Conservation (phyloP, 2,113 vertebrate genomes). For the Semicossyphus pulcher region DNA sequence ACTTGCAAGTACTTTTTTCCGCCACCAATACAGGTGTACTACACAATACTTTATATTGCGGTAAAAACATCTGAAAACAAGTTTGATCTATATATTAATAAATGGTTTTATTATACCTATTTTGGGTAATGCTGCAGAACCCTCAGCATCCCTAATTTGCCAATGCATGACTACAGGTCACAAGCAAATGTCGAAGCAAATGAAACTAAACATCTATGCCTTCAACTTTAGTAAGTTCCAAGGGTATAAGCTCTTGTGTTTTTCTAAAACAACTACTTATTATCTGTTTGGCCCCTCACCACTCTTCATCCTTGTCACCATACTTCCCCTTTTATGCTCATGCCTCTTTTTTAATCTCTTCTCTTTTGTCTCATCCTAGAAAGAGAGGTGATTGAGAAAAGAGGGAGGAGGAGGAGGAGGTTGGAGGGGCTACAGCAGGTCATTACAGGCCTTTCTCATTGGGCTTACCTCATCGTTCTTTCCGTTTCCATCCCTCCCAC, state of each 20-base stretch:
- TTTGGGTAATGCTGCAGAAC: no score
- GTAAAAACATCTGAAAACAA: no score
- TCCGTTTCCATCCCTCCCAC: constrained; percentile 70
- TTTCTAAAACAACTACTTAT: constrained; percentile 43
- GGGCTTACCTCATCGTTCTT: constrained; percentile 72
- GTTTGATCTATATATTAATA: no score
- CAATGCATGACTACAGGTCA: constrained; percentile 24
- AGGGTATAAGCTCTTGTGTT: constrained; percentile 19
- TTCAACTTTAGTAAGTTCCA: constrained; percentile 43
- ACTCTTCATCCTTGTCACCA: constrained; percentile 39
- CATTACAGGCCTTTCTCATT: constrained; percentile 53
- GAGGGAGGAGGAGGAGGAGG: constrained; percentile 47
- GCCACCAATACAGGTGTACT: no score
- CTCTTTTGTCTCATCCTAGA: constrained; percentile 33
- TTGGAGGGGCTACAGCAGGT: constrained; percentile 43
- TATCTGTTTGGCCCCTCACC: constrained; percentile 47
- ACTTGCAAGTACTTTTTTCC: no score
- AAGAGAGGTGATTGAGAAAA: constrained; percentile 42
- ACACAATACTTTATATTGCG: no score
- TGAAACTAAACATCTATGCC: constrained; percentile 14
- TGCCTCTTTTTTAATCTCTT: constrained; percentile 19
- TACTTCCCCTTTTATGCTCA: background rate
- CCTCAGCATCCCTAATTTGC: no score
- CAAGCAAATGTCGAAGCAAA: constrained; percentile 25
- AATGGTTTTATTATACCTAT: no score